phyloP scores from a whole-genome alignment of 2,888 invertebrate genomes.

The Clunio marinus region DNA sequence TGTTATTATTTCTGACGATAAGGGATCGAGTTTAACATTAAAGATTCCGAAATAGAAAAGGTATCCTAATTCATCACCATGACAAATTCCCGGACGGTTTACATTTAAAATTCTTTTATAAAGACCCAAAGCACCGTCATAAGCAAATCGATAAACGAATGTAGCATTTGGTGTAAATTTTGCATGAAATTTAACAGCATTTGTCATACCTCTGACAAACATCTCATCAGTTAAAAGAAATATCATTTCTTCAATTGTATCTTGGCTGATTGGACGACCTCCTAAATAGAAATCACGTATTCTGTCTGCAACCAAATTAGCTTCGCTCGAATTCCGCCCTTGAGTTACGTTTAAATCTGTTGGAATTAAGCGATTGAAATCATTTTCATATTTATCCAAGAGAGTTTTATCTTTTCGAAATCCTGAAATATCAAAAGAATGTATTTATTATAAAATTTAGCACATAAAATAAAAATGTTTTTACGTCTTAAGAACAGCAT shows the following conservation, averaged over 20 bases:
- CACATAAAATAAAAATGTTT: slow-evolving; percentile 41
- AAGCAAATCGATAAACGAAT: slow-evolving; percentile 58
- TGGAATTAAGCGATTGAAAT: slow-evolving; percentile 58
- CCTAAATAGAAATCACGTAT: slow-evolving; percentile 60
- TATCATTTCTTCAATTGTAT: slow-evolving; percentile 57
- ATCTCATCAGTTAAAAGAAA: slow-evolving; percentile 62
- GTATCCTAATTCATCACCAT: slow-evolving; percentile 63
- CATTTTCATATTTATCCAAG: slow-evolving; percentile 55
- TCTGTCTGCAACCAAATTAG: slow-evolving; percentile 49
- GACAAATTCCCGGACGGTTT: slow-evolving; percentile 58
- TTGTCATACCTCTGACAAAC: slow-evolving; percentile 58
- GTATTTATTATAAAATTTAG: neutral
- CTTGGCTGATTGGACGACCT: slow-evolving; percentile 54
- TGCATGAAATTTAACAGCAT: slow-evolving; percentile 53
- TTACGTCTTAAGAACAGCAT: slow-evolving; percentile 59
- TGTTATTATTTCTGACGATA: slow-evolving; percentile 57
- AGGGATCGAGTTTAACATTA: slow-evolving; percentile 58
- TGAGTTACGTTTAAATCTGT: slow-evolving; percentile 52
- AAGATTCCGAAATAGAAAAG: slow-evolving; percentile 62
- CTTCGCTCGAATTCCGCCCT: slow-evolving; percentile 46
- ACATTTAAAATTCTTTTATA: slow-evolving; percentile 62
- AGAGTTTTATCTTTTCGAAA: slow-evolving; percentile 58
- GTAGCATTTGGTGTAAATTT: no score
- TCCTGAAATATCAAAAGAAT: slow-evolving; percentile 53
- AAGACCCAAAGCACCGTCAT: slow-evolving; percentile 60